Base-by-base conservation (phyloP, 2,888 invertebrate genomes). In the Rhagium mordax region DNA sequence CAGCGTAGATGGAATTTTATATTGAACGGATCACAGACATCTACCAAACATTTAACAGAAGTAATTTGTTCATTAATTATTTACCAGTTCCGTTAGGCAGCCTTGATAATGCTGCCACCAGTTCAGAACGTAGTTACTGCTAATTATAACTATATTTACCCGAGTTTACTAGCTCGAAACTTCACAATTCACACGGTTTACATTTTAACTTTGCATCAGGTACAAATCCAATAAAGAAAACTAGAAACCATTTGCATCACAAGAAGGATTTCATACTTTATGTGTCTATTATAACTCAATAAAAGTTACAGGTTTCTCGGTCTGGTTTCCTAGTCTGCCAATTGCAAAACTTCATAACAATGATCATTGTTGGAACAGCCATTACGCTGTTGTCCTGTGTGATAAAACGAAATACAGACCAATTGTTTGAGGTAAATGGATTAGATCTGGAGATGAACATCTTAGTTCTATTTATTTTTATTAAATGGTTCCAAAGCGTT, bases 281-380 rank as follows among this genome's bases (percentile, higher is more conserved):
- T 24, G 41, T 21, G 13, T 55, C 55, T 55, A 55, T 55, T 55
- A 55, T 55, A 24, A 27, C 55, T 55, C 27, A 24, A 20, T 55
- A 55, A 55, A 55, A 55, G 24, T 55, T 55, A 55, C 27, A n/a
- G 6, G 21, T n/a, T 20, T 24, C 21, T 55, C n/a, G n/a, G 24
- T 21, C 47, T 61, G 48, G 60, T 61, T 61, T 71, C 47, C 62
- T 48, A 57, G n/a, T 15, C 60, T 70, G 66, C 60, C 70, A 66
- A 41, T 70, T 59, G 61, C 60, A 70, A 73, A 73, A 70, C 55
- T 55, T 61, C 24, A 60, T 73, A 70, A 73, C 73, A 73, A 73
- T 73, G 66, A 66, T 70, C 73, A 70, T 73, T 73, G 73, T 73
- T 73, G 66, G 70, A 55, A 71, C 33, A 70, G 62, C 74, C 70